Conservation (phyloP, 1,140 invertebrate species). For the Brachionus rotundiformis region DNA sequence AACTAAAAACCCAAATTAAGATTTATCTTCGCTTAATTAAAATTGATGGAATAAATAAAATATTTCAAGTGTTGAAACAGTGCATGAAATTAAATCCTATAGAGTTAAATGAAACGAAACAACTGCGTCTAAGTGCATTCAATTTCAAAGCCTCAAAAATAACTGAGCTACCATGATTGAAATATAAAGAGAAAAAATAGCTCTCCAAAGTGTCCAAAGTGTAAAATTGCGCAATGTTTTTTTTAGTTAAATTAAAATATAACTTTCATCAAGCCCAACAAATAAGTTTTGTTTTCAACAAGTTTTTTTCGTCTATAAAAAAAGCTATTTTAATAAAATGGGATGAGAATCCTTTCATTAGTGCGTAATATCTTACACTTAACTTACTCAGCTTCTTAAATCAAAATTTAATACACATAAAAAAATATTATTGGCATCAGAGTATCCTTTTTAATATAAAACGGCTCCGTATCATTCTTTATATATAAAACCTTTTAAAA, state of each 20-base stretch:
- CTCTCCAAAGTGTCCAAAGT: not conserved
- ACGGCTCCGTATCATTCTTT: not conserved
- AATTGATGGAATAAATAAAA: conserved; percentile 45
- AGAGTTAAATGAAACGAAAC: not conserved
- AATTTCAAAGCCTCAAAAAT: not conserved
- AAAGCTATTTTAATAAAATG: conserved; percentile 23
- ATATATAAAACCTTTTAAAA: not conserved
- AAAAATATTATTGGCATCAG: not conserved
- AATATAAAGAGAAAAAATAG: too few species aligned
- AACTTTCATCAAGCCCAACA: not conserved
- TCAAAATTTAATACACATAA: not conserved
- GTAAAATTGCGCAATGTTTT: not conserved
- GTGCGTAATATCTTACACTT: not conserved
- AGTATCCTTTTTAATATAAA: not conserved
- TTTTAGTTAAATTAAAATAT: not conserved
- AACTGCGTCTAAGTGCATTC: not conserved
- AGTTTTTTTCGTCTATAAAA: not conserved
- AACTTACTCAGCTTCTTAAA: not conserved
- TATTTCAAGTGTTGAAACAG: conserved; percentile 40
- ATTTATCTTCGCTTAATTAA: conserved; percentile 48
- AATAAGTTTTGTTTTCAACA: not conserved
- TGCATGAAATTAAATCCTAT: conserved; percentile 31
- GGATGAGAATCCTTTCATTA: conserved; percentile 9
- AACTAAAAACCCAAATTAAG: conserved; percentile 21
- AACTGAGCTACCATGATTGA: not conserved